Percentiles rank a stretch among this genome's conserved stretches.
phyloP scores from a whole-genome alignment of 2,113 vertebrate species.

The Otolemur garnettii region DNA sequence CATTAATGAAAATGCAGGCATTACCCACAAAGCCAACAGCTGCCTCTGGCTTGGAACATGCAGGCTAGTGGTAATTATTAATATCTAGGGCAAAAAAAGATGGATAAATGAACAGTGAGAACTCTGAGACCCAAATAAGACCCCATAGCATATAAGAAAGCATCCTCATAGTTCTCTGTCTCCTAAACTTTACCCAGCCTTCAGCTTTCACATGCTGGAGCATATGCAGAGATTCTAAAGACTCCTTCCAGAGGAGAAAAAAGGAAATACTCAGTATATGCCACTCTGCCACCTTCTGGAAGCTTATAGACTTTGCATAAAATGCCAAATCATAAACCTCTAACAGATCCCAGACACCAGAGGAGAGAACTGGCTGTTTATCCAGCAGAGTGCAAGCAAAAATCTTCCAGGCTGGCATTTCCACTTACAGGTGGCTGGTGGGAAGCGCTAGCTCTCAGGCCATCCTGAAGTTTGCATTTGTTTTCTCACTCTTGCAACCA shows the following conservation, averaged over 20 bases:
- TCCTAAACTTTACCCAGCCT: neutral
- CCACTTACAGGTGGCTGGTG: neutral
- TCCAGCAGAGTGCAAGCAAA: neutral
- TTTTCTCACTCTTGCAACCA: constrained; percentile 24
- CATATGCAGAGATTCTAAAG: neutral
- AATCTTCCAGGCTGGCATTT: neutral
- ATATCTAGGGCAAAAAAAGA: neutral
- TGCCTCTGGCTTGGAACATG: neutral
- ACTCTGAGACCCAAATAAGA: neutral
- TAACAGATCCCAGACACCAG: neutral
- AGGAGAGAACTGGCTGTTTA: neutral
- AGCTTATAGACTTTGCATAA: neutral
- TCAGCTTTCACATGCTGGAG: neutral
- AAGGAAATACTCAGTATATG: neutral
- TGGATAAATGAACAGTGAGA: neutral
- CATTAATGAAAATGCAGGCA: neutral
- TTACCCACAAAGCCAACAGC: neutral
- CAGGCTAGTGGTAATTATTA: neutral
- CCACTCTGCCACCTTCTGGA: constrained; percentile 11
- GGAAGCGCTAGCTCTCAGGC: neutral
- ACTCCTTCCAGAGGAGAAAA: neutral
- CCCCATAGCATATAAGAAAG: neutral
- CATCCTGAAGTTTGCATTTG: neutral
- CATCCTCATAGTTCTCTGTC: neutral
- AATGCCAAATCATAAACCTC: neutral